phyloP scores from a whole-genome alignment of 1,140 invertebrate genomes.

The Eumaeus atala region DNA sequence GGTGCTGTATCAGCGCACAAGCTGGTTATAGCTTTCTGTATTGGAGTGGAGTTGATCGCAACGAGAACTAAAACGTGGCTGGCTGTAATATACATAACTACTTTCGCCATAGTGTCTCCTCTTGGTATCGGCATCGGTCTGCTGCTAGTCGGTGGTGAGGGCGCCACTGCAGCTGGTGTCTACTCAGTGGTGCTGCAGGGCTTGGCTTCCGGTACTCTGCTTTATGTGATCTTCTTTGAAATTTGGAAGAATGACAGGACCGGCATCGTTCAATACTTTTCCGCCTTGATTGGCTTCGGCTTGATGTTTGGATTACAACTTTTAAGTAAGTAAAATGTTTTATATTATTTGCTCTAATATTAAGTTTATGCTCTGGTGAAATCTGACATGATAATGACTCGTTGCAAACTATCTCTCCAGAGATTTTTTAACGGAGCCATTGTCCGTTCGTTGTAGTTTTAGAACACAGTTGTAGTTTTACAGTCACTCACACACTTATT shows the following conservation, averaged over 20 bases:
- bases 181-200: conserved; percentile 84
- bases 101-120: conserved; percentile 87
- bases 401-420: too few relatives aligned
- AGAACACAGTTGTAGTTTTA: too few relatives aligned
- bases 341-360: not conserved
- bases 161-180: conserved; percentile 75
- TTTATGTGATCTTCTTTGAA: conserved; percentile 95
- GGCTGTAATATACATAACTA: conserved; percentile 81
- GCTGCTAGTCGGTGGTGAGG: conserved; percentile 73
- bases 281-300: conserved; percentile 83
- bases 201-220: conserved; percentile 88
- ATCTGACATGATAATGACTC: too few relatives aligned
- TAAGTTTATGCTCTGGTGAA: too few relatives aligned
- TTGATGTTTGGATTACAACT: conserved; percentile 86
- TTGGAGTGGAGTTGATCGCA: conserved; percentile 85
- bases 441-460: too few relatives aligned
- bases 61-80: conserved; percentile 78
- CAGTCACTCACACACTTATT: too few relatives aligned
- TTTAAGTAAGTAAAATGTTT: conserved; percentile 78
- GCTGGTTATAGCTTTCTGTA: conserved; percentile 90
- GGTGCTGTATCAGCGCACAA: conserved; percentile 91
- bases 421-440: too few relatives aligned
- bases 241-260: conserved; percentile 86
- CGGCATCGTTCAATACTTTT: conserved; percentile 81
- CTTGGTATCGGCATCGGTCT: conserved; percentile 85